Evolutionary conservation across 92 coral and sea anemone species (phyloP).

Genomic region (Muricea muricata): DNA sequence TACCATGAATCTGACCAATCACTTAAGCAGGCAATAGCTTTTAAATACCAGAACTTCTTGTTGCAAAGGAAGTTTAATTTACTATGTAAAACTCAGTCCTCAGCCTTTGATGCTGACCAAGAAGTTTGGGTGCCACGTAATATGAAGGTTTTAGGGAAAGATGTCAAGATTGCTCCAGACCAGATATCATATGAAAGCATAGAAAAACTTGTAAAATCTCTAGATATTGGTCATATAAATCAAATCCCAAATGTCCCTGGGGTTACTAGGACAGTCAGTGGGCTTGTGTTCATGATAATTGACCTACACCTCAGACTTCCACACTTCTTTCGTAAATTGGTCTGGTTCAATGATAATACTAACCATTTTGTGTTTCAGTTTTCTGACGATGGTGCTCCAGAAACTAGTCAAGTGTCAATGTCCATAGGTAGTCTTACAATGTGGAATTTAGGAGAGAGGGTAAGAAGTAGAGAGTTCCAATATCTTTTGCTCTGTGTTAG

Average conservation of each 20-base stretch:
- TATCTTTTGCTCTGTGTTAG: background rate
- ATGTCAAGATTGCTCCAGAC: background rate
- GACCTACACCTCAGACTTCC: conserved; percentile 54
- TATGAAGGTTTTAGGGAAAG: conserved; percentile 46
- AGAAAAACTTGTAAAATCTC: background rate
- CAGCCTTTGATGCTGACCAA: conserved; percentile 54
- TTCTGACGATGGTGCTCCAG: conserved; percentile 29
- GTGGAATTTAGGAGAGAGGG: conserved; percentile 36
- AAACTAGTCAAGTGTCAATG: conserved; percentile 44
- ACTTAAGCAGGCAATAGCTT: conserved; percentile 36
- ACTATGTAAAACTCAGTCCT: background rate
- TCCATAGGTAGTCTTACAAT: conserved; percentile 3
- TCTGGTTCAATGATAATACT: conserved; percentile 58
- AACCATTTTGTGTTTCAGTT: conserved; percentile 69
- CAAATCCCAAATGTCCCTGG: conserved; percentile 49
- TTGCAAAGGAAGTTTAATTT: conserved; percentile 52
- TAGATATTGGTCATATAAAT: background rate
- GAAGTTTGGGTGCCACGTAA: conserved; percentile 63
- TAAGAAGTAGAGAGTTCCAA: background rate
- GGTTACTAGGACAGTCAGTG: conserved; percentile 60
- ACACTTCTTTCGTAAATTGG: conserved; percentile 37
- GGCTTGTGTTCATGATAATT: conserved; percentile 61
- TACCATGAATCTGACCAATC: conserved; percentile 45
- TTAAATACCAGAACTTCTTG: conserved; percentile 49
- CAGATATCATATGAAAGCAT: background rate